Percentiles rank a stretch among this genome's conserved stretches.
Evolutionary conservation across 2,888 invertebrate species (phyloP).

Genomic region (Apamea epomidion): DNA sequence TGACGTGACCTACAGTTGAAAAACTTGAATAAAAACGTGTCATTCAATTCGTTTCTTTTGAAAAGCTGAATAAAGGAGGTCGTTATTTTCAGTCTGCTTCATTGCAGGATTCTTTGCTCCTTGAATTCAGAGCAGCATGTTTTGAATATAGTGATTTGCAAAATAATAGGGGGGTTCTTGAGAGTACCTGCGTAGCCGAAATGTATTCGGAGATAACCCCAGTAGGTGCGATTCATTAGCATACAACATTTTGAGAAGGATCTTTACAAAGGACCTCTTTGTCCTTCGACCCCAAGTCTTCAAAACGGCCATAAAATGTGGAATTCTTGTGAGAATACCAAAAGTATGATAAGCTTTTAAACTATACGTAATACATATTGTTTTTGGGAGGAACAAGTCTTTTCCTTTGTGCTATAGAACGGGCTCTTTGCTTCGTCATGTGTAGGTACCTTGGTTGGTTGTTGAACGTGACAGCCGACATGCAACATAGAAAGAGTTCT

Average conservation of each 20-base stretch:
- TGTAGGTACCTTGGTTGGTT: constrained; percentile 10
- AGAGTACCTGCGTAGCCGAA: constrained; percentile 5
- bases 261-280: constrained; percentile 19
- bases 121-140: constrained; percentile 33
- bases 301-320: constrained; percentile 22
- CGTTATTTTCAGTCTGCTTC: constrained; percentile 38
- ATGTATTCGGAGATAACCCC: constrained; percentile 48
- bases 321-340: constrained; percentile 31
- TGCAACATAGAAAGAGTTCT: constrained; percentile 31
- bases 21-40: constrained; percentile 45
- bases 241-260: constrained; percentile 37
- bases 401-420: constrained; percentile 3
- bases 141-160: constrained; percentile 34
- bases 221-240: constrained; percentile 42
- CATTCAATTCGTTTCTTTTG: constrained; percentile 46
- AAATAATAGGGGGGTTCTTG: constrained; percentile 30
- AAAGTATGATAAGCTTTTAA: background rate
- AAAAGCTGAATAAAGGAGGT: constrained; percentile 45
- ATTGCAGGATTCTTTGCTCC: constrained; percentile 35
- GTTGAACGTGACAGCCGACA: constrained; percentile 45
- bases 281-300: constrained; percentile 15
- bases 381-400: background rate
- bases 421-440: constrained; percentile 7
- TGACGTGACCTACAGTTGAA: constrained; percentile 33
- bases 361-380: background rate